A percentile compares a stretch with the other conserved stretches of the same genome.
Conservation (phyloP, 1,140 invertebrate species). For the Rhagoletis pomonella region DNA sequence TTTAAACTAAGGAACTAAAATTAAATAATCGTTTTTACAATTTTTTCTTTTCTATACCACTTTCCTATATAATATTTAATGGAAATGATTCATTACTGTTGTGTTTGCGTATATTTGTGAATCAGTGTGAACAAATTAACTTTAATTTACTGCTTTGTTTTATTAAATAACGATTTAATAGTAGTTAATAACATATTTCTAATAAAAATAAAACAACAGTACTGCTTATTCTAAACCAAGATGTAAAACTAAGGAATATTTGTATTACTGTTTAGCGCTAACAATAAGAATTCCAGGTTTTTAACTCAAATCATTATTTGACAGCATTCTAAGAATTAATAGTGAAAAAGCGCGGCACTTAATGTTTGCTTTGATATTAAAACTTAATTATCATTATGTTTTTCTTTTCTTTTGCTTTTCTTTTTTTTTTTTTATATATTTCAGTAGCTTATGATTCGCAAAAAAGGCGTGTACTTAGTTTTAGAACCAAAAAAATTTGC, state of each 20-base stretch:
- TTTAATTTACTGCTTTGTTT: background rate
- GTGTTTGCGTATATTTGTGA: background rate
- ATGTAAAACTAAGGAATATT: constrained; percentile 27
- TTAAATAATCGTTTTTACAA: background rate
- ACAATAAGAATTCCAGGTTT: background rate
- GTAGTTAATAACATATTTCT: constrained; percentile 15
- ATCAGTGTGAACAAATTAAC: constrained; percentile 25
- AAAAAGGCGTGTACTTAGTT: background rate
- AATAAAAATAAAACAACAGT: constrained; percentile 3
- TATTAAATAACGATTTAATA: background rate
- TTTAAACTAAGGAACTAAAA: constrained; percentile 21
- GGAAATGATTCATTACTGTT: background rate
- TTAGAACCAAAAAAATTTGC: background rate
- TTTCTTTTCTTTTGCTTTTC: background rate
- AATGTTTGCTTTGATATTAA: background rate
- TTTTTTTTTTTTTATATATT: background rate
- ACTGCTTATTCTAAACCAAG: constrained; percentile 19
- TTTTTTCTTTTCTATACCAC: background rate
- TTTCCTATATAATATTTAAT: background rate
- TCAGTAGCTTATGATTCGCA: background rate
- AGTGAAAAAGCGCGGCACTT: background rate
- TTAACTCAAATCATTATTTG: constrained; percentile 7
- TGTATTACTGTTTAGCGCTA: background rate
- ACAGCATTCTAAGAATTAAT: background rate
- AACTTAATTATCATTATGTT: too few species aligned